A percentile compares a stretch with the other conserved stretches of the same genome.
phyloP scores from a whole-genome alignment of 2,113 vertebrate species.

The Opisthocomus hoazin region DNA sequence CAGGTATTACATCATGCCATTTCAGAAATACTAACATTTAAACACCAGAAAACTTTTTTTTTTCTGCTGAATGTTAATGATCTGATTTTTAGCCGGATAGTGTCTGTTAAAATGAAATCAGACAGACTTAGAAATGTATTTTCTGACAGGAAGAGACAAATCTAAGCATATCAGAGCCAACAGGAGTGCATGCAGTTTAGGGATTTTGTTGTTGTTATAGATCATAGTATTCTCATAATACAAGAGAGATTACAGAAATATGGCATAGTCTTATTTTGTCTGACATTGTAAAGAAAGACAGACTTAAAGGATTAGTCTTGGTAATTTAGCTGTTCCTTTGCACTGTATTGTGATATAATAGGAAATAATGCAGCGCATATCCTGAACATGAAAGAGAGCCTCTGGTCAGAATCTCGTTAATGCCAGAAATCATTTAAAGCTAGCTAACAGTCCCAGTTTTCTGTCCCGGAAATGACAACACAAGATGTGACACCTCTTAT shows the following conservation, averaged over 20 bases:
- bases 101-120: neutral
- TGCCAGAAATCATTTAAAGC: slow-evolving; percentile 34
- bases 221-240: slow-evolving; percentile 36
- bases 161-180: neutral
- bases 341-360: neutral
- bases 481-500: neutral
- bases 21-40: neutral
- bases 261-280: slow-evolving; percentile 28
- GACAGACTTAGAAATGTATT: neutral
- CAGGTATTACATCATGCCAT: neutral
- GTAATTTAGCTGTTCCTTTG: slow-evolving; percentile 28
- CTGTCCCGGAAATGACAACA: slow-evolving; percentile 56
- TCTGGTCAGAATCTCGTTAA: slow-evolving; percentile 44
- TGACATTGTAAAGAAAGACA: slow-evolving; percentile 38
- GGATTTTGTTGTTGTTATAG: slow-evolving; percentile 34
- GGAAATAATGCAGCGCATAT: slow-evolving; percentile 8
- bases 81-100: slow-evolving; percentile 5
- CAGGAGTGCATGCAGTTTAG: neutral
- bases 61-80: neutral
- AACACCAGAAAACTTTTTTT: neutral
- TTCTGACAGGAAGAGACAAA: neutral
- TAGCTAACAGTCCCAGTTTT: slow-evolving; percentile 7
- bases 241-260: slow-evolving; percentile 31
- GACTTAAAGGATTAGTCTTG: slow-evolving; percentile 60
- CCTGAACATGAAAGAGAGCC: slow-evolving; percentile 38